Evolutionary conservation across 2,888 invertebrate genomes (phyloP).

Genomic region (Chrysolina haemoptera): DNA sequence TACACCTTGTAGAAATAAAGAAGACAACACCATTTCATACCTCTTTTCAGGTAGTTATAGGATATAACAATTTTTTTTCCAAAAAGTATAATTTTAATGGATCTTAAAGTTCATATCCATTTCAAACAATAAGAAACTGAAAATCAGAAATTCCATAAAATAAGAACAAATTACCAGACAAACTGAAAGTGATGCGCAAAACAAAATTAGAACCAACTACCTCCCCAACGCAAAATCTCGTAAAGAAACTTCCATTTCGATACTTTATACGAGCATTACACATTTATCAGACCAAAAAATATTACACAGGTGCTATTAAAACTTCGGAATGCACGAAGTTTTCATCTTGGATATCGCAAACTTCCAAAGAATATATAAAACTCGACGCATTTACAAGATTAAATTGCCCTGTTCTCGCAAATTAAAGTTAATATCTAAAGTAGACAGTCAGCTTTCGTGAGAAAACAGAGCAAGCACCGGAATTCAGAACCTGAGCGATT

Average conservation of each 20-base stretch:
- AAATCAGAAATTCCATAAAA: too few relatives aligned
- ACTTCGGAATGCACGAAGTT: slow-evolving; percentile 47
- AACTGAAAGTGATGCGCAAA: slow-evolving; percentile 19
- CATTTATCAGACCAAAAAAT: slow-evolving; percentile 47
- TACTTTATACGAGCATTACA: slow-evolving; percentile 32
- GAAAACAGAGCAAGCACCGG: slow-evolving; percentile 3
- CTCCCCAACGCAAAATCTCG: background rate
- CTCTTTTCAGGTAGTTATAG: too few relatives aligned
- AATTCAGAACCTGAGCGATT: slow-evolving; percentile 1
- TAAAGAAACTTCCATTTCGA: slow-evolving; percentile 2
- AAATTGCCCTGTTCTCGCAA: slow-evolving; percentile 50
- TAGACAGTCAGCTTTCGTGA: slow-evolving; percentile 19
- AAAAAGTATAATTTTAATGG: too few relatives aligned
- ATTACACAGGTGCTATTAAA: slow-evolving; percentile 48
- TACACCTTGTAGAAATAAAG: too few relatives aligned
- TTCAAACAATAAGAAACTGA: too few relatives aligned
- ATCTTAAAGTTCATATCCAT: too few relatives aligned
- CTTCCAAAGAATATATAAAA: slow-evolving; percentile 43
- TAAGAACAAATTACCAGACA: slow-evolving; percentile 10
- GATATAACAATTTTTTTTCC: too few relatives aligned
- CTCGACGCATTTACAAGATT: slow-evolving; percentile 48
- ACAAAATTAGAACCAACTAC: background rate
- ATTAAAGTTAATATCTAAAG: slow-evolving; percentile 52
- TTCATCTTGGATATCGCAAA: slow-evolving; percentile 44
- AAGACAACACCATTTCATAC: too few relatives aligned